These are phyloP conservation scores for Syngnathus floridae DNA, from an alignment of 2,113 vertebrate genomes.

Conservation along the genomic window DNA sequence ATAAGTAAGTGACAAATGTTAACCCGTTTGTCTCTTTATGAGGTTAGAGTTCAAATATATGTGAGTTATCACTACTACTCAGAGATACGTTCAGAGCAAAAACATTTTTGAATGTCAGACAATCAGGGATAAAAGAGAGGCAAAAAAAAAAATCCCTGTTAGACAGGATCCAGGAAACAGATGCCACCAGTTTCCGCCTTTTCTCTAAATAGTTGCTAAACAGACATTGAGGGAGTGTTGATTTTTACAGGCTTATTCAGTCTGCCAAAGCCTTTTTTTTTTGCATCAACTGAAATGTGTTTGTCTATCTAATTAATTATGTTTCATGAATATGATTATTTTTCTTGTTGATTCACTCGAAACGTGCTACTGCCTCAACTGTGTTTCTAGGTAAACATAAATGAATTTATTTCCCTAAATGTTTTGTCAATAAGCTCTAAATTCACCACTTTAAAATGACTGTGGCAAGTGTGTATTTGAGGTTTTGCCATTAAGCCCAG, in stretches of 20 bases:
- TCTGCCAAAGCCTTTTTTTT: neutral
- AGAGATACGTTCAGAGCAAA: neutral
- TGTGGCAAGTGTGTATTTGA: neutral
- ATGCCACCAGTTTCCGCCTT: slow-evolving; percentile 37
- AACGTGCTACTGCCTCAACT: neutral
- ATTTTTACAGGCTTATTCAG: neutral
- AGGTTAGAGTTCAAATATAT: neutral
- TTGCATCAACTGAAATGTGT: neutral
- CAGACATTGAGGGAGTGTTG: neutral
- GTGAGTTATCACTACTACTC: neutral
- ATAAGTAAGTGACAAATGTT: slow-evolving; percentile 80
- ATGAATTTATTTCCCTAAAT: neutral
- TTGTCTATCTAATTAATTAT: no score
- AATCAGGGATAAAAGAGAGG: slow-evolving; percentile 7
- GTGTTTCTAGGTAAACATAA: neutral
- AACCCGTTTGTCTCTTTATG: neutral
- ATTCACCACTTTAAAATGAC: neutral
- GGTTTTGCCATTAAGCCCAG: slow-evolving; percentile 19
- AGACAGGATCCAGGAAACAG: slow-evolving; percentile 49
- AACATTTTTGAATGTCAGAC: neutral
- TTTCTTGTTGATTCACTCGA: neutral
- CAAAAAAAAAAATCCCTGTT: slow-evolving; percentile 8
- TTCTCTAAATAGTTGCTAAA: slow-evolving; percentile 22
- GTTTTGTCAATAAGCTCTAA: neutral
- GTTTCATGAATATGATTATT: neutral